phyloP scores from a whole-genome alignment of 2,797 vertebrate genomes.

The Propithecus deckenii region DNA sequence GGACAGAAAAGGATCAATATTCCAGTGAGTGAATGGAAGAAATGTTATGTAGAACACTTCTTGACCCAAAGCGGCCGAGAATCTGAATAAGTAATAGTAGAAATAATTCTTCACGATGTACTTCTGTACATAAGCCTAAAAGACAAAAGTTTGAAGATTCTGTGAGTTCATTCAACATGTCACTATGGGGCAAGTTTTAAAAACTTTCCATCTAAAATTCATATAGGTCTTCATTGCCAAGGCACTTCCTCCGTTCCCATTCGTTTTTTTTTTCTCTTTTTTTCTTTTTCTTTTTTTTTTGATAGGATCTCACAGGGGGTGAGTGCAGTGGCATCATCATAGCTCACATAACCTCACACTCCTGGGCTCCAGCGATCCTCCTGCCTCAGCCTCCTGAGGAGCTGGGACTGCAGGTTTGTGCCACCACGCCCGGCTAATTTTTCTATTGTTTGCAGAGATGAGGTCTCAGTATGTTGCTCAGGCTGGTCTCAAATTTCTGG shows the following conservation, averaged over 20 bases:
- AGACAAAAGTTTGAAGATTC: constrained; percentile 66
- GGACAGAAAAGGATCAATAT: constrained; percentile 92
- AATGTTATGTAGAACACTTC: constrained; percentile 97
- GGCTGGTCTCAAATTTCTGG: background rate
- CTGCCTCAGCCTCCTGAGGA: too few species aligned
- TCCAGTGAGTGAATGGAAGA: constrained; percentile 95
- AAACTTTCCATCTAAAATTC: background rate
- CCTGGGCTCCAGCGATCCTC: too few species aligned
- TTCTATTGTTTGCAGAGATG: background rate
- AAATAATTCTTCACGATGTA: constrained; percentile 93
- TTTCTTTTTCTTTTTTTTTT: too few species aligned
- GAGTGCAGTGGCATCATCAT: too few species aligned
- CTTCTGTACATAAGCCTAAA: constrained; percentile 78
- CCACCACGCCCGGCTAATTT: too few species aligned
- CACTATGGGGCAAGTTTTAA: background rate
- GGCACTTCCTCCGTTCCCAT: background rate
- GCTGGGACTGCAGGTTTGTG: too few species aligned
- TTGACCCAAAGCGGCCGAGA: constrained; percentile 92
- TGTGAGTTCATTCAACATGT: background rate
- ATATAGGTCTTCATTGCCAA: background rate
- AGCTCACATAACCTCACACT: too few species aligned
- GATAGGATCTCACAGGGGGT: too few species aligned
- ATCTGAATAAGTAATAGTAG: constrained; percentile 93
- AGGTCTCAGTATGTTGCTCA: background rate
- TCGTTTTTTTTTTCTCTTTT: too few species aligned